Evolutionary conservation across 2,888 invertebrate species (phyloP).

Genomic region (Barypeithes pellucidus): DNA sequence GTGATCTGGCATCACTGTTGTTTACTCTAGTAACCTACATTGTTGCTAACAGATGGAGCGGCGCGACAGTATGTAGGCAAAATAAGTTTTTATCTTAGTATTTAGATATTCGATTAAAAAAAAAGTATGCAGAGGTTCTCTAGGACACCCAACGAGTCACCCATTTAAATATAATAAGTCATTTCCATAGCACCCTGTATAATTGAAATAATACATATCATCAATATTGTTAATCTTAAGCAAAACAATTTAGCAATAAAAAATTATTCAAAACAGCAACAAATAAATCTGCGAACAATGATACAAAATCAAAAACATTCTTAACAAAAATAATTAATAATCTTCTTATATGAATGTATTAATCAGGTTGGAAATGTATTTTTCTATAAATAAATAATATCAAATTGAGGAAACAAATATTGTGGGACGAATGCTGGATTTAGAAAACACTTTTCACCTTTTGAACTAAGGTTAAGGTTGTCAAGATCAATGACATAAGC

Average conservation of each 20-base stretch:
- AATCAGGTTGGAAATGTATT: constrained; percentile 29
- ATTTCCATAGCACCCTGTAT: too few relatives aligned
- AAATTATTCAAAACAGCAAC: constrained; percentile 26
- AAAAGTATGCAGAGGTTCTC: too few relatives aligned
- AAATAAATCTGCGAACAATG: constrained; percentile 25
- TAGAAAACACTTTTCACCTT: constrained; percentile 20
- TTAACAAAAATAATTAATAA: constrained; percentile 20
- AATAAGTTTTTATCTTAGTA: too few relatives aligned
- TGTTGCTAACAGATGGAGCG: too few relatives aligned
- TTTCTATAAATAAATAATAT: constrained; percentile 32
- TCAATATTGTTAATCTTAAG: background rate
- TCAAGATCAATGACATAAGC: constrained; percentile 16
- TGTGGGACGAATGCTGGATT: background rate
- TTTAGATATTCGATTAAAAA: too few relatives aligned
- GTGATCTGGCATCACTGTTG: too few relatives aligned
- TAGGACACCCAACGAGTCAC: too few relatives aligned
- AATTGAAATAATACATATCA: background rate
- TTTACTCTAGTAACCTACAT: too few relatives aligned
- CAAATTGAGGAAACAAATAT: constrained; percentile 1
- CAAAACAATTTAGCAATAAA: constrained; percentile 24
- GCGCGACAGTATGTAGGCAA: too few relatives aligned
- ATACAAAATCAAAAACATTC: constrained; percentile 18
- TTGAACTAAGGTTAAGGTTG: constrained; percentile 10
- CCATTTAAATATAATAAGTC: too few relatives aligned
- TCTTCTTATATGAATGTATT: constrained; percentile 18